Conservation (phyloP, 2,797 vertebrate genomes). For the Gymnopithys bicolor region DNA sequence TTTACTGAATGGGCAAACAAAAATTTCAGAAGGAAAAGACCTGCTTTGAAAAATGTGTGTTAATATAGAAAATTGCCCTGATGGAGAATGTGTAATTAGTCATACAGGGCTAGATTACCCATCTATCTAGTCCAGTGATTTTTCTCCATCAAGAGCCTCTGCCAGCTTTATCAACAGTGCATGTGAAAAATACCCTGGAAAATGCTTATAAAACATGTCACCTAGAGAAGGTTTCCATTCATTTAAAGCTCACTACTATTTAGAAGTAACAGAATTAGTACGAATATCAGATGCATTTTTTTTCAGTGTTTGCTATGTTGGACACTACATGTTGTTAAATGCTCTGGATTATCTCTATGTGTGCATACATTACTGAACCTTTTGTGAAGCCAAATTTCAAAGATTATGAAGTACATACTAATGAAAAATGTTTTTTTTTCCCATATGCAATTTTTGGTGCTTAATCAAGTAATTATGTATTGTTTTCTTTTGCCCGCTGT, state of each 20-base stretch:
- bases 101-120: neutral
- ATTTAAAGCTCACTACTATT: neutral
- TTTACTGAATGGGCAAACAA: neutral
- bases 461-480: neutral
- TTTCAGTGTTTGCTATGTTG: neutral
- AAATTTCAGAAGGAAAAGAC: neutral
- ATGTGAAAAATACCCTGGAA: neutral
- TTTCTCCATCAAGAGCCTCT: neutral
- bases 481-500: neutral
- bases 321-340: neutral
- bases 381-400: neutral
- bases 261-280: neutral
- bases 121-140: neutral
- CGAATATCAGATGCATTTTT: neutral
- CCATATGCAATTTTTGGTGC: neutral
- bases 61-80: neutral
- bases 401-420: neutral
- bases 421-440: neutral
- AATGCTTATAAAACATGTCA: neutral
- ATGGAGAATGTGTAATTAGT: neutral
- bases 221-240: neutral
- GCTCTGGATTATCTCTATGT: neutral
- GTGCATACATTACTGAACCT: rapidly evolving
- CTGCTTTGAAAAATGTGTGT: neutral
- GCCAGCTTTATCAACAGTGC: neutral